A percentile compares a stretch with the other conserved stretches of the same genome.
phyloP scores from a whole-genome alignment of 2,113 vertebrate species.

The Dinomys branickii region DNA sequence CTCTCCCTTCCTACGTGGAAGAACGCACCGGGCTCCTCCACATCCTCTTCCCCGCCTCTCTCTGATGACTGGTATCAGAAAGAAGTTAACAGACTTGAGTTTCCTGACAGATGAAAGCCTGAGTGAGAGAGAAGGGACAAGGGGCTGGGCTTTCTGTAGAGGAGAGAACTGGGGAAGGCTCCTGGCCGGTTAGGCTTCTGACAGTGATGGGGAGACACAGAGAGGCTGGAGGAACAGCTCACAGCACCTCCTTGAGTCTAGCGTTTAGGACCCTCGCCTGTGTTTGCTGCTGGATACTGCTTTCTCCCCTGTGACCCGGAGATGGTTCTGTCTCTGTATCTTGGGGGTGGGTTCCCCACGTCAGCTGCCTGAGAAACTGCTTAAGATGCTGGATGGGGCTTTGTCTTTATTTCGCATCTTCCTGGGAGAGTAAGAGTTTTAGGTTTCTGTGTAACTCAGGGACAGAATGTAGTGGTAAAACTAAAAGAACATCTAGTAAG shows the following conservation, averaged over 20 bases:
- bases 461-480: neutral
- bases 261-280: neutral
- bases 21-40: rapidly evolving
- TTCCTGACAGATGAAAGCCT: neutral
- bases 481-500: neutral
- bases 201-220: rapidly evolving
- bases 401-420: neutral
- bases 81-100: neutral
- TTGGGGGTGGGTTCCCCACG: neutral
- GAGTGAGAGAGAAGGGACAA: neutral
- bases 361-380: neutral
- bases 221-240: neutral
- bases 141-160: neutral
- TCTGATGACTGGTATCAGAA: neutral
- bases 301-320: neutral
- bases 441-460: neutral
- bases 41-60: neutral
- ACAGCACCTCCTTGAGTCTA: neutral
- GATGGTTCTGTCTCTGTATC: neutral
- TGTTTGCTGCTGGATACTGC: neutral
- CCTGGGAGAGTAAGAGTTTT: neutral
- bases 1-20: neutral
- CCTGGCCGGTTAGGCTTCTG: neutral
- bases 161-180: too few relatives aligned
- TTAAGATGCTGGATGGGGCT: neutral